phyloP scores from a whole-genome alignment of 2,113 vertebrate genomes.

The rabbit (Oryctolagus cuniculus) region DNA sequence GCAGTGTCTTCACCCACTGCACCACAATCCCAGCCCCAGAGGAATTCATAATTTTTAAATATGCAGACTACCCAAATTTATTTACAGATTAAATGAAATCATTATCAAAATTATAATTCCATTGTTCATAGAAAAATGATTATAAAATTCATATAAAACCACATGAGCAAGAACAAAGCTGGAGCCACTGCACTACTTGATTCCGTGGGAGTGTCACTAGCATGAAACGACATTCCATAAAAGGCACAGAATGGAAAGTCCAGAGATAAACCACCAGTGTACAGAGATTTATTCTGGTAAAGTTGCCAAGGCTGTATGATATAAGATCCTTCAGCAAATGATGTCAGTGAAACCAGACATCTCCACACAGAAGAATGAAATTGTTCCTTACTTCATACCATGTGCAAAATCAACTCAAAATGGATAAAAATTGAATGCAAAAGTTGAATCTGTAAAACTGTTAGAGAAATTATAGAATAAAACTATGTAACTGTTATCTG shows the following conservation, averaged over 20 bases:
- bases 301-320: not conserved
- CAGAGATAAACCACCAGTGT: no score
- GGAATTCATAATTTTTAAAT: no score
- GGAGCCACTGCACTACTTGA: not conserved
- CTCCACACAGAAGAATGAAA: no score
- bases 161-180: not conserved
- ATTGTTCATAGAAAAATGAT: not conserved
- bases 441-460: not conserved
- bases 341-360: not conserved
- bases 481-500: not conserved
- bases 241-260: not conserved
- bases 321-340: not conserved
- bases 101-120: not conserved
- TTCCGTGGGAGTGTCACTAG: no score
- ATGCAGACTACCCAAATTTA: no score
- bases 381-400: not conserved
- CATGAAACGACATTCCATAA: no score
- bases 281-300: no score
- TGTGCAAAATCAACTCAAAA: not conserved
- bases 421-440: not conserved
- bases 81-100: not conserved
- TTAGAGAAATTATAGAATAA: not conserved
- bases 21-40: no score
- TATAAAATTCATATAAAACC: not conserved
- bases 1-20: no score